These are phyloP conservation scores for Aplodontia rufa DNA, from an alignment of 2,113 vertebrate genomes.

Conservation along the genomic window DNA sequence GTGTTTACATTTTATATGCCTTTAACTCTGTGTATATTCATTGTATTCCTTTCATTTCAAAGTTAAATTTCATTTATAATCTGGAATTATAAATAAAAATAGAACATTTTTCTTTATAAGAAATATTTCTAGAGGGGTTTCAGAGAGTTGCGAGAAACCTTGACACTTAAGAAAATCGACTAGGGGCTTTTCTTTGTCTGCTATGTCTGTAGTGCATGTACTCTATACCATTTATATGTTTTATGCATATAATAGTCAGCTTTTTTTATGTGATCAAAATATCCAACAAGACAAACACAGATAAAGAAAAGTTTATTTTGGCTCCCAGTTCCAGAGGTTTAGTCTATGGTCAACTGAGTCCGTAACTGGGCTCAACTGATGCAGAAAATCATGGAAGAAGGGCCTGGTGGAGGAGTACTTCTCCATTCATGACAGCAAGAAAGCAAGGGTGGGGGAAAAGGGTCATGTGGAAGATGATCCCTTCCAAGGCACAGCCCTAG, in stretches of 20 bases:
- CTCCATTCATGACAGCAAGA: too few relatives aligned
- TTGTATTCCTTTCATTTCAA: neutral
- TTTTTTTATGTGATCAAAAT: neutral
- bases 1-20: neutral
- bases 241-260: neutral
- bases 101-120: neutral
- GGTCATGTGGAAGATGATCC: too few relatives aligned
- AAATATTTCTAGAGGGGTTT: neutral
- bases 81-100: neutral
- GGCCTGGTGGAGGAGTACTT: too few relatives aligned
- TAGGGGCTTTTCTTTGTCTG: neutral
- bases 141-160: neutral
- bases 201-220: neutral
- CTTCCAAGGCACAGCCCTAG: too few relatives aligned
- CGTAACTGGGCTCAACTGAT: too few relatives aligned
- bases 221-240: neutral
- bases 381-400: too few relatives aligned
- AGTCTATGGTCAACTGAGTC: too few relatives aligned
- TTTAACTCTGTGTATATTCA: neutral
- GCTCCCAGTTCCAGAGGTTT: too few relatives aligned
- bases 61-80: neutral
- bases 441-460: too few relatives aligned
- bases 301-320: too few relatives aligned
- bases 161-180: neutral
- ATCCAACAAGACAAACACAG: too few relatives aligned